These are phyloP conservation scores for Drosophila incognita DNA, from an alignment of 2,888 invertebrate species.

Conservation along the genomic window DNA sequence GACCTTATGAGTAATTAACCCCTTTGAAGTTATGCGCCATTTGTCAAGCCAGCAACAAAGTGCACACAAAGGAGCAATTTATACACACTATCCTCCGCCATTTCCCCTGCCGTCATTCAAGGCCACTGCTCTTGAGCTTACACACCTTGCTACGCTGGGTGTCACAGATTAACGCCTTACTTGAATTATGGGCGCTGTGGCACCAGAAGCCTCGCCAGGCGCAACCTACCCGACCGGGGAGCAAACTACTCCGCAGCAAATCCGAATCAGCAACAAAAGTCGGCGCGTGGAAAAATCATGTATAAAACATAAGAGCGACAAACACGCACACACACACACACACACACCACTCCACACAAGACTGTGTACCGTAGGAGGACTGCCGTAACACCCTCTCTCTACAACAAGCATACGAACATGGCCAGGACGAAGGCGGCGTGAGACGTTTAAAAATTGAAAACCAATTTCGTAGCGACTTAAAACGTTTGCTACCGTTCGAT, in stretches of 20 bases:
- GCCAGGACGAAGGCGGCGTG: conserved; percentile 29
- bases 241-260: conserved; percentile 57
- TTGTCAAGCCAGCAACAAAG: conserved; percentile 61
- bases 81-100: conserved; percentile 12
- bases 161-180: conserved; percentile 74
- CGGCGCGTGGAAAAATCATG: conserved; percentile 66
- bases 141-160: conserved; percentile 51
- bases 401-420: conserved; percentile 17
- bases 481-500: conserved; percentile 45
- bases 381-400: conserved; percentile 20
- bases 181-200: conserved; percentile 64
- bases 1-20: conserved; percentile 67
- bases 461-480: conserved; percentile 78
- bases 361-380: conserved; percentile 21
- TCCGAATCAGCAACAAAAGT: conserved; percentile 44
- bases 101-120: background rate
- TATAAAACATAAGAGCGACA: conserved; percentile 72
- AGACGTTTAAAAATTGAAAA: conserved; percentile 79
- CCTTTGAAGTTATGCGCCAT: conserved; percentile 57
- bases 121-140: background rate
- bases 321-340: conserved; percentile 53
- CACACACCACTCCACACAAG: conserved; percentile 53
- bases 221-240: conserved; percentile 1
- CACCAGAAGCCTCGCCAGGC: conserved; percentile 18
- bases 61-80: conserved; percentile 39